phyloP scores from a whole-genome alignment of 37 sponge, comb jelly and placozoan genomes.

The Aplysina aerophoba region DNA sequence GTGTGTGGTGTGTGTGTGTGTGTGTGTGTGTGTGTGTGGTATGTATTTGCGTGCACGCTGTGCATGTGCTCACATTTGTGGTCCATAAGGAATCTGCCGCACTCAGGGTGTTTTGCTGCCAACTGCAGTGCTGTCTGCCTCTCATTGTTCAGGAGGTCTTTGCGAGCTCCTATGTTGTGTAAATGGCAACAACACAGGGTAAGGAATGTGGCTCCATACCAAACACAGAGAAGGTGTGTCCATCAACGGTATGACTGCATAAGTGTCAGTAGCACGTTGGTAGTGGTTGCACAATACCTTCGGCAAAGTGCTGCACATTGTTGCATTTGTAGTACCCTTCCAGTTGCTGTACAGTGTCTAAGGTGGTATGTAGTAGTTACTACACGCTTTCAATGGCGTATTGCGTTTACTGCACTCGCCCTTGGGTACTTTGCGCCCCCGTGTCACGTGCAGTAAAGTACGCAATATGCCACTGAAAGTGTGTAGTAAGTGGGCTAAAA shows the following conservation, averaged over 20 bases:
- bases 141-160: constrained; percentile 83
- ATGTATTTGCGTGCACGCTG: not conserved
- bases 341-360: too few relatives aligned
- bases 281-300: not conserved
- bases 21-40: too few relatives aligned
- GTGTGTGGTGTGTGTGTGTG: not conserved
- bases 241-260: not conserved
- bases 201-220: not conserved
- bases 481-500: too few relatives aligned
- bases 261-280: not conserved
- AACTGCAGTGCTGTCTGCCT: constrained; percentile 79
- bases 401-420: too few relatives aligned
- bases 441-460: too few relatives aligned
- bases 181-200: not conserved
- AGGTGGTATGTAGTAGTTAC: too few relatives aligned
- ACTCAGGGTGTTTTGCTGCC: constrained; percentile 76
- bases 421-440: too few relatives aligned
- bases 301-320: too few relatives aligned
- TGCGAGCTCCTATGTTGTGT: constrained; percentile 58
- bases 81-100: constrained; percentile 66
- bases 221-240: not conserved
- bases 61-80: constrained; percentile 39
- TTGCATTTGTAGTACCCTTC: too few relatives aligned
- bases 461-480: too few relatives aligned
- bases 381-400: too few relatives aligned